Percentiles rank a stretch among this genome's conserved stretches.
Conservation (phyloP, 2,113 vertebrate species). For the Tenrec ecaudatus region DNA sequence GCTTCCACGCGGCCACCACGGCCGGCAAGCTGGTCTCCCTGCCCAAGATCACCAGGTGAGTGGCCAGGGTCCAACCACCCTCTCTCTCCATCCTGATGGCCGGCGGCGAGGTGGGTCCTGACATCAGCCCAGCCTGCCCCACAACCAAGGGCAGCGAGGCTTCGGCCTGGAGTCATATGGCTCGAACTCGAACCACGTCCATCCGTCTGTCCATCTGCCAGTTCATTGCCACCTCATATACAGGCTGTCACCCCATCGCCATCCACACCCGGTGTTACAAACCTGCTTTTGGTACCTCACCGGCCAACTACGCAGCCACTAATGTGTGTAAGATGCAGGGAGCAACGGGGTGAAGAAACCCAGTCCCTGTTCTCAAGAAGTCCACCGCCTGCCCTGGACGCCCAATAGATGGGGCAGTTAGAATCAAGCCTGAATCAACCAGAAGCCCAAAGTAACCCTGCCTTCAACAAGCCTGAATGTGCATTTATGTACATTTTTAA, state of each 20-base stretch:
- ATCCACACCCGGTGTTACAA: neutral
- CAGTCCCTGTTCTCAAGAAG: neutral
- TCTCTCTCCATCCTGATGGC: neutral
- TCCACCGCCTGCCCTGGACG: neutral
- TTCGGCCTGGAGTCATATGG: neutral
- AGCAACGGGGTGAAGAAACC: neutral
- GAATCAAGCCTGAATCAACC: neutral
- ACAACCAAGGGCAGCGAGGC: neutral
- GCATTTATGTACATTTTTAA: no score
- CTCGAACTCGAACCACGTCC: neutral
- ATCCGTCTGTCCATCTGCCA: neutral
- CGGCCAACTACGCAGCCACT: neutral
- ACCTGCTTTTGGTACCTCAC: neutral
- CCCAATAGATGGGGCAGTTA: neutral
- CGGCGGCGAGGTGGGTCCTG: neutral
- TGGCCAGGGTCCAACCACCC: no score
- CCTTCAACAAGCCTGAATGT: constrained; percentile 2
- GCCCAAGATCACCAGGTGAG: constrained; percentile 91
- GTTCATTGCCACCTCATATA: no score
- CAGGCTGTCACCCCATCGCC: neutral
- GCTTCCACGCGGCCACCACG: constrained; percentile 88
- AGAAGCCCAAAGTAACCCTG: neutral
- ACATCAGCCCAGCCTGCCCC: neutral
- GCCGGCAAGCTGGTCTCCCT: constrained; percentile 90
- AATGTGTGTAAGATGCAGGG: neutral